A percentile compares a stretch with the other conserved stretches of the same genome.
phyloP scores from a whole-genome alignment of 2,797 vertebrate genomes.

The Meda fulgida region DNA sequence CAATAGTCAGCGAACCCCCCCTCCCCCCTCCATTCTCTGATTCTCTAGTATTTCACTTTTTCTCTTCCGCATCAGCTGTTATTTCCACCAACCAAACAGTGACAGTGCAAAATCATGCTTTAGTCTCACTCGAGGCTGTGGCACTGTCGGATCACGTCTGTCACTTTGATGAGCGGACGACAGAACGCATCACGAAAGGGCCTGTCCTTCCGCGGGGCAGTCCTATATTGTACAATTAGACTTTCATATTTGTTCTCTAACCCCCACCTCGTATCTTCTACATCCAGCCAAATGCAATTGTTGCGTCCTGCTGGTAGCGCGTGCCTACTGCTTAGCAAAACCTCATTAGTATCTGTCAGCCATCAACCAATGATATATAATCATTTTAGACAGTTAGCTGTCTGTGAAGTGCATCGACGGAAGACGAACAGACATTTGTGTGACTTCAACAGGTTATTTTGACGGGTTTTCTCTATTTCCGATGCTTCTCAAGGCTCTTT shows the following conservation, averaged over 20 bases:
- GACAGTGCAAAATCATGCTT: slow-evolving; percentile 50
- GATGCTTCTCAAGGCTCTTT: background rate
- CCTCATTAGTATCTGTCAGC: slow-evolving; percentile 39
- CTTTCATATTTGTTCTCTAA: slow-evolving; percentile 17
- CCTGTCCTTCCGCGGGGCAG: slow-evolving; percentile 71
- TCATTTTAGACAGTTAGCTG: slow-evolving; percentile 14
- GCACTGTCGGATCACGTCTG: slow-evolving; percentile 73
- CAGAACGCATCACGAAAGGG: slow-evolving; percentile 74
- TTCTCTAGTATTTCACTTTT: slow-evolving; percentile 3
- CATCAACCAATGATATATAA: slow-evolving; percentile 32
- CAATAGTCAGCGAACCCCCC: background rate
- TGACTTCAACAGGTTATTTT: background rate
- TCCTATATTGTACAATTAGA: slow-evolving; percentile 43
- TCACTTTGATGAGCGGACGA: slow-evolving; percentile 76
- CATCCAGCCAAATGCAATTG: slow-evolving; percentile 16
- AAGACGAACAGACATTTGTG: slow-evolving; percentile 5
- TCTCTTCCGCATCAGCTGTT: slow-evolving; percentile 45
- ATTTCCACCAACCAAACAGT: slow-evolving; percentile 39
- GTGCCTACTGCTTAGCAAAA: background rate
- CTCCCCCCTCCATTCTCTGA: background rate
- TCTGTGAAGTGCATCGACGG: background rate
- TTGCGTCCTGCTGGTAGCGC: background rate
- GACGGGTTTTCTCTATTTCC: slow-evolving; percentile 1
- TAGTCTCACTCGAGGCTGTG: slow-evolving; percentile 42
- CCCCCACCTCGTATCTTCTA: background rate